These are phyloP conservation scores for Emydura subglobosa DNA, from an alignment of 2,113 vertebrate species.

Conservation along the genomic window DNA sequence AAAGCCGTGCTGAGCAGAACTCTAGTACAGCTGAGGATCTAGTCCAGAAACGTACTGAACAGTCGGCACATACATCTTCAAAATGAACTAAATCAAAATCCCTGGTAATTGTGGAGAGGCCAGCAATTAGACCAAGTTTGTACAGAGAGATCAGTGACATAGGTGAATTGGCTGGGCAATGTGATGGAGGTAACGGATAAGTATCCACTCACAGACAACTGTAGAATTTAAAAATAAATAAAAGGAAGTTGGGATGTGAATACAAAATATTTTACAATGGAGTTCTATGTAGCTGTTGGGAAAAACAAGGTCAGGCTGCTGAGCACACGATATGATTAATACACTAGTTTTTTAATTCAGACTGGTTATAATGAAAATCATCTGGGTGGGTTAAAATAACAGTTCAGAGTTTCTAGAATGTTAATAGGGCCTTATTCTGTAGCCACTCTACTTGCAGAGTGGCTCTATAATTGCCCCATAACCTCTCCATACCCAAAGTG, in stretches of 20 bases:
- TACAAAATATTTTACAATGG: slow-evolving; percentile 14
- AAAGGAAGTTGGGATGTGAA: slow-evolving; percentile 14
- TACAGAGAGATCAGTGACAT: not conserved
- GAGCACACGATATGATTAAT: slow-evolving; percentile 35
- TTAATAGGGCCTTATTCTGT: slow-evolving; percentile 20
- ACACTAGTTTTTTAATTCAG: slow-evolving; percentile 5
- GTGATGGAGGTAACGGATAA: not conserved
- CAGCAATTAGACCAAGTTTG: not conserved
- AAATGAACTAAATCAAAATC: not conserved
- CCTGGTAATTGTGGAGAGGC: not conserved
- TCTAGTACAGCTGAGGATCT: not conserved
- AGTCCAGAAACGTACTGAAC: not conserved
- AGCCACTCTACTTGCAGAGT: not conserved
- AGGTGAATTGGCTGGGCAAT: not conserved
- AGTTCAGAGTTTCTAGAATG: not conserved
- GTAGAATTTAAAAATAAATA: slow-evolving; percentile 38
- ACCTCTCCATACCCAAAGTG: no score
- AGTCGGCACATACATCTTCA: not conserved
- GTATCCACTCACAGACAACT: not conserved
- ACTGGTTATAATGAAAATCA: slow-evolving; percentile 42
- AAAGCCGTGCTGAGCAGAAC: not conserved
- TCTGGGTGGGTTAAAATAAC: slow-evolving; percentile 28
- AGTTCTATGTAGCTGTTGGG: not conserved
- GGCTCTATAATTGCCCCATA: not conserved
- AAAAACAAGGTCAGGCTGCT: slow-evolving; percentile 26